These are phyloP conservation scores for Bradypodion ventrale DNA, from an alignment of 2,797 vertebrate species.

Conservation along the genomic window DNA sequence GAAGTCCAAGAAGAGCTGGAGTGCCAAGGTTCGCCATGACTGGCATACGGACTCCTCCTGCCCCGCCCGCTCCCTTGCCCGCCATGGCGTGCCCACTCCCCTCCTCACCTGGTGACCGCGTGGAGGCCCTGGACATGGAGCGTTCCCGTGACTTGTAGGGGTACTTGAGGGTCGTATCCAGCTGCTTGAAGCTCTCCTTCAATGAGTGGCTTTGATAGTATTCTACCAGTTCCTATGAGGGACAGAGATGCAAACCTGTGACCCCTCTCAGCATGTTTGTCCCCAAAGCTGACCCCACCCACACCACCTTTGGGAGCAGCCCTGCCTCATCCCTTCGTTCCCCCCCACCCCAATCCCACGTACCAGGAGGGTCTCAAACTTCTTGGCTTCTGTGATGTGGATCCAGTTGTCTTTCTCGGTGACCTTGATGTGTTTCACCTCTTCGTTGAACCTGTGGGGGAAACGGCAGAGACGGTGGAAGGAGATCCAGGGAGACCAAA, in stretches of 20 bases:
- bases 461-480: not conserved
- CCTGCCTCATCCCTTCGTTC: not conserved
- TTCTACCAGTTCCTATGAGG: conserved; percentile 83
- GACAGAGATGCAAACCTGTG: not conserved
- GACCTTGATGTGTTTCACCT: conserved; percentile 99
- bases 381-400: conserved; percentile 98
- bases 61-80: too few species aligned
- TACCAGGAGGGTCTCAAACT: conserved; percentile 95
- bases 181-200: conserved; percentile 97
- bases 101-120: conserved; percentile 88
- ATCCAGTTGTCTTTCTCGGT: conserved; percentile 97
- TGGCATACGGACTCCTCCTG: too few species aligned
- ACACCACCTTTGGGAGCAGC: too few species aligned
- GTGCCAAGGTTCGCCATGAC: too few species aligned
- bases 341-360: not conserved
- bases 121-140: conserved; percentile 81
- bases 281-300: too few species aligned
- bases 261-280: not conserved
- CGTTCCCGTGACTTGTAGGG: conserved; percentile 94
- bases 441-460: conserved; percentile 89
- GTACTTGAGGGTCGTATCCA: conserved; percentile 92
- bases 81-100: too few species aligned
- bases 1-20: too few species aligned
- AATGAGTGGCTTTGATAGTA: conserved; percentile 96
- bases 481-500: too few species aligned